Percentiles rank a stretch among this genome's conserved stretches.
Evolutionary conservation across 2,888 invertebrate genomes (phyloP).

Genomic region (Eugnorisma glareosa): DNA sequence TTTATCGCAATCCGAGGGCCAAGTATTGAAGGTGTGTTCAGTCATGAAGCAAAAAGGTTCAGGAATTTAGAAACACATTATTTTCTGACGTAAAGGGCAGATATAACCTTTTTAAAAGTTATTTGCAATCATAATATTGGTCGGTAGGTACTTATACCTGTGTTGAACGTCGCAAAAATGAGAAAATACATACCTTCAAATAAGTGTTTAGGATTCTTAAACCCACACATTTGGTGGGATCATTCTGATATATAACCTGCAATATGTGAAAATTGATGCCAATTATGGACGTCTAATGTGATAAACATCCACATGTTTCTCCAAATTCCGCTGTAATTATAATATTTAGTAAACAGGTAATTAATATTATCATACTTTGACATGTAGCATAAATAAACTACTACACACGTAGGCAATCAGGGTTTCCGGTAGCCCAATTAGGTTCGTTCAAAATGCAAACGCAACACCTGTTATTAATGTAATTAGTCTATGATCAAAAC

Average conservation of each 20-base stretch:
- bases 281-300: not conserved
- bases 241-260: not conserved
- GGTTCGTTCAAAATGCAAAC: slow-evolving; percentile 1
- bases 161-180: not conserved
- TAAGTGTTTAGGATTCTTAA: not conserved
- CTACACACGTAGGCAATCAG: not conserved
- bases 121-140: not conserved
- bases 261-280: not conserved
- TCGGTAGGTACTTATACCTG: not conserved
- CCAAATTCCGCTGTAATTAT: not conserved
- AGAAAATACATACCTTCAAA: slow-evolving; percentile 3
- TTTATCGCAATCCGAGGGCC: slow-evolving; percentile 7
- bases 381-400: not conserved
- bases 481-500: slow-evolving; percentile 17
- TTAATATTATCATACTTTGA: not conserved
- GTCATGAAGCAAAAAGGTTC: slow-evolving; percentile 21
- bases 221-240: not conserved
- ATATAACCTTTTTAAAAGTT: not conserved
- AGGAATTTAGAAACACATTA: slow-evolving; percentile 21
- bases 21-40: slow-evolving; percentile 9
- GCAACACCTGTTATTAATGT: slow-evolving; percentile 11
- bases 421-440: not conserved
- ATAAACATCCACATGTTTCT: not conserved
- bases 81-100: slow-evolving; percentile 2
- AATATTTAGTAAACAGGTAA: not conserved